Evolutionary conservation across 2,888 invertebrate genomes (phyloP), one percentile per base, ranked within the genome.

Genomic region (Cryptophagus acutangulus): DNA sequence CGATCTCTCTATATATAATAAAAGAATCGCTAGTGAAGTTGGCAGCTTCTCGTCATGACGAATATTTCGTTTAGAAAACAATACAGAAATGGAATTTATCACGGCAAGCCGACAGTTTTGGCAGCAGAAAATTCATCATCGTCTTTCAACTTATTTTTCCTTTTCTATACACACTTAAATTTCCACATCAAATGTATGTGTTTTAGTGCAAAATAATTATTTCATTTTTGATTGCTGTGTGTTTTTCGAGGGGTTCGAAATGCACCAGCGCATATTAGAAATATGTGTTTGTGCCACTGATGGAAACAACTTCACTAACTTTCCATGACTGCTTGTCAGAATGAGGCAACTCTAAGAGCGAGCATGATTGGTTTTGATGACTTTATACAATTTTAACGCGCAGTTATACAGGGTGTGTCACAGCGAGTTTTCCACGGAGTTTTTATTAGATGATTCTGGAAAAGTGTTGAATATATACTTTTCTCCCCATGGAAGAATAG

Each of bases 71-170:
- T 58, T 52, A 45, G 55, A 56, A 56, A 60, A 61, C 59, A 61
- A 60, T 58, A 57, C 56, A 47, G 50, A 53, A 59, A 57, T 56
- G 57, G 57, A 59, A 62, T 63, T 62, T 61, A 62, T 62, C 59
- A 58, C 52, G 52, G 50, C 54, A 43, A 47, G 55, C 53, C 49
- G 59, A 57, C 56, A 56, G 57, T 58, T 61, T n/a, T 59, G 60
- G 56, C 59, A 59, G 55, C 49, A 42, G 52, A 59, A 57, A 61
- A 61, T 59, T 61, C 59, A 61, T 61, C 58, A 50, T 49, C 51
- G 46, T 51, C 51, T 48, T 47, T 46, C 49, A 52, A n/a, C n/a
- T n/a, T n/a, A n/a, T n/a, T n/a, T n/a, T n/a, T n/a, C n/a, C n/a
- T n/a, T n/a, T n/a, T n/a, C n/a, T n/a, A n/a, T n/a, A n/a, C n/a